Base-by-base conservation (phyloP, 2,113 vertebrate species). In the Calidris pygmaea region DNA sequence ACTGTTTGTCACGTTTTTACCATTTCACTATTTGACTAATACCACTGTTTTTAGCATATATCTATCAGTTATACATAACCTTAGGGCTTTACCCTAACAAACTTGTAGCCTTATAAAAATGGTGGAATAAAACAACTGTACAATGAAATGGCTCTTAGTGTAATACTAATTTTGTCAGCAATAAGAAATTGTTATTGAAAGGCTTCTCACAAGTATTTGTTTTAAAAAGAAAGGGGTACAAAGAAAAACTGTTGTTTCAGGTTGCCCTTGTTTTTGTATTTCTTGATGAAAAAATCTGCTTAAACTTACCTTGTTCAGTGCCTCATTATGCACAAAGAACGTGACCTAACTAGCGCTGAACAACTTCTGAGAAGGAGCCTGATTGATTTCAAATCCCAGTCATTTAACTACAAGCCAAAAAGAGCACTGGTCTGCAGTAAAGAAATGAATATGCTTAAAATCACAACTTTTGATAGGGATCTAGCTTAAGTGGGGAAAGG, bases 381-480 rank as follows among this genome's bases (percentile, higher is more conserved):
- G 50, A 94, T 82, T 88, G 87, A 87, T 85, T 95, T 96, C 47
- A 84, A 85, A 87, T 83, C 60, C 45, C 67, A 83, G 29, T 35
- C 63, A 93, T 37, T 87, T 93, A 87, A 70, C 58, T 85, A 9
- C 22, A 67, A 87, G 41, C n/a, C 75, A n/a, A 66, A 92, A 91
- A 16, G 50, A 76, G 50, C 58, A 84, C 2, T 27, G 35, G 66
- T 66, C 66, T 85, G 89, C 68, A 72, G 34, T 21, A 52, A 58
- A 80, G 58, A 68, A 79, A 37, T 7, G 0, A 53, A n/a, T 20
- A n/a, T 5, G 20, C 32, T 72, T 60, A 34, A 47, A 63, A 3
- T 68, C 71, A 59, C 50, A 32, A 41, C 73, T 10, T 58, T 8
- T 75, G 71, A 60, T 39, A 41, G 3, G 23, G 48, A 39, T 52